phyloP scores from a whole-genome alignment of 2,113 vertebrate species.

The Microtus montanus region DNA sequence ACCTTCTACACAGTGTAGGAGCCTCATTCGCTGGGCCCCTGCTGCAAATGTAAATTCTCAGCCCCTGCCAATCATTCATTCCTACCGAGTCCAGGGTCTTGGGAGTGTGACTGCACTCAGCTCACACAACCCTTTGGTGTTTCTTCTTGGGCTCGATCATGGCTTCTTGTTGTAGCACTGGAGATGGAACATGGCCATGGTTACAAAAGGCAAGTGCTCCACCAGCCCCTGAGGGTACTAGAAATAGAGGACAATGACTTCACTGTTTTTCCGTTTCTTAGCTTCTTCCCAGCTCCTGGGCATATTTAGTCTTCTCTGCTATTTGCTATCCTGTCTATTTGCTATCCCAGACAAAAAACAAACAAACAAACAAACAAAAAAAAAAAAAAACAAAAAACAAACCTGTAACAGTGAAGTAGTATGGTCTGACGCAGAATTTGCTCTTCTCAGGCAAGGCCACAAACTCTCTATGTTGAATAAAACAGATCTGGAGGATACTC shows the following conservation, averaged over 20 bases:
- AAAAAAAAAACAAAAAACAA: not conserved
- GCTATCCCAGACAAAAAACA: not conserved
- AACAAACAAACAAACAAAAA: not conserved
- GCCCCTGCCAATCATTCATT: too few species aligned
- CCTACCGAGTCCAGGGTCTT: not conserved
- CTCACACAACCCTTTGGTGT: not conserved
- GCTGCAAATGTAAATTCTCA: not conserved
- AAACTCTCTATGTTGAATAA: not conserved
- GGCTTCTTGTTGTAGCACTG: not conserved
- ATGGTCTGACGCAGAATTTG: not conserved
- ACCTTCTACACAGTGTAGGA: too few species aligned
- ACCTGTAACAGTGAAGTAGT: not conserved
- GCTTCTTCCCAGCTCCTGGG: not conserved
- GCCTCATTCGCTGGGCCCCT: not conserved
- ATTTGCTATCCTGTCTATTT: not conserved
- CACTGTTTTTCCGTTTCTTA: not conserved
- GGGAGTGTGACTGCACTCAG: too few species aligned
- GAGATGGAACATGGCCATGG: not conserved
- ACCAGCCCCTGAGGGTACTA: not conserved
- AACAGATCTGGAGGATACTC: not conserved
- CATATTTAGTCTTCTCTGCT: not conserved
- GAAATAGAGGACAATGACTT: not conserved
- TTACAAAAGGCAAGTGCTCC: not conserved
- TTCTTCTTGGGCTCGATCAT: not conserved
- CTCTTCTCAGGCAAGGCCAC: not conserved